phyloP scores from a whole-genome alignment of 2,888 invertebrate genomes.

The Acholoe squamosa region DNA sequence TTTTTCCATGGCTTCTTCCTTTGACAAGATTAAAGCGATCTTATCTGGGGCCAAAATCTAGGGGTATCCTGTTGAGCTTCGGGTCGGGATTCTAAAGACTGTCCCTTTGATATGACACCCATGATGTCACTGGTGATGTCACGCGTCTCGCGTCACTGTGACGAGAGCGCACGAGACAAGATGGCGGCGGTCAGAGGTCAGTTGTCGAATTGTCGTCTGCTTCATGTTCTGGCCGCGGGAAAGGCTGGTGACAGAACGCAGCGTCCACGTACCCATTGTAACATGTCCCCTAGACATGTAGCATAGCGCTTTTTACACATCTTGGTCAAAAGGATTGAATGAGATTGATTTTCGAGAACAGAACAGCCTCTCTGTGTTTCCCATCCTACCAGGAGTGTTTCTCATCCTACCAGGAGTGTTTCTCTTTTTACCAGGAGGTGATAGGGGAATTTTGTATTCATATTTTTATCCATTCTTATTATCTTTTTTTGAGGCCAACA shows the following conservation, averaged over 20 bases:
- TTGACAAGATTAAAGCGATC: slow-evolving; percentile 13
- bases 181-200: slow-evolving; percentile 18
- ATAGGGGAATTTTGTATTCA: no score
- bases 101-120: slow-evolving; percentile 22
- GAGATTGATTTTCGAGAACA: no score
- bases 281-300: not conserved
- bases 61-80: not conserved
- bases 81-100: not conserved
- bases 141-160: not conserved
- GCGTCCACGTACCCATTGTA: not conserved
- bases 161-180: slow-evolving; percentile 1
- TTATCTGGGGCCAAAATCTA: not conserved
- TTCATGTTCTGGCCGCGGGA: not conserved
- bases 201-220: slow-evolving; percentile 12
- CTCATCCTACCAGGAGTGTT: no score
- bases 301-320: no score
- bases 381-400: no score
- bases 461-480: no score
- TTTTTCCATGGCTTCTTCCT: not conserved
- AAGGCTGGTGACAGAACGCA: slow-evolving; percentile 1
- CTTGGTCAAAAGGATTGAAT: not conserved
- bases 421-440: no score
- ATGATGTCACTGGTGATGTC: slow-evolving; percentile 38
- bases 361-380: no score
- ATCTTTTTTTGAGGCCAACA: no score